phyloP scores from a whole-genome alignment of 2,888 invertebrate genomes.

The Pristionchus entomophagus region DNA sequence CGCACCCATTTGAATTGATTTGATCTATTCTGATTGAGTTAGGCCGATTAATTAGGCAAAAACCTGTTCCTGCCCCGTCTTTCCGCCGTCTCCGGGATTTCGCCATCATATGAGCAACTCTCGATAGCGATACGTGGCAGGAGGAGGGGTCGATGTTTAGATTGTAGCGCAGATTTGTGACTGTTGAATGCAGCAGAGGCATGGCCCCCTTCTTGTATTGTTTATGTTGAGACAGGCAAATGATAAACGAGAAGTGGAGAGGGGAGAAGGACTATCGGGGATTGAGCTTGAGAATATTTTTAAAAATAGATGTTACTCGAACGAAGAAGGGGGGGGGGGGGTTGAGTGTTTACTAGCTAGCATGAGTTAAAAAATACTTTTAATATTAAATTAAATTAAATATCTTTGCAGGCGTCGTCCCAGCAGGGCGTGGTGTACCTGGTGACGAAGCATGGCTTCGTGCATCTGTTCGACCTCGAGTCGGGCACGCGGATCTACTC shows the following conservation, averaged over 20 bases:
- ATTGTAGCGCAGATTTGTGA: background rate
- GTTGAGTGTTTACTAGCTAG: background rate
- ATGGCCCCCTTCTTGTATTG: background rate
- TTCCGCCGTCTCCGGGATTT: conserved; percentile 27
- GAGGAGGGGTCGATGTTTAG: background rate
- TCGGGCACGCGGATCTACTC: conserved; percentile 97
- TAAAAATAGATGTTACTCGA: background rate
- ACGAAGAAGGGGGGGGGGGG: too few relatives aligned
- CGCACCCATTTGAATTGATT: conserved; percentile 23
- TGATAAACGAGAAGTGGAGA: background rate
- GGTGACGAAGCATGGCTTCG: conserved; percentile 98
- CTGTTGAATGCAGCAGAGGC: background rate
- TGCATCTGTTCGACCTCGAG: conserved; percentile 98
- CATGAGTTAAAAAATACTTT: too few relatives aligned
- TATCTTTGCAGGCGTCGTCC: conserved; percentile 84
- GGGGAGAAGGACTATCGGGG: background rate
- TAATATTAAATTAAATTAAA: background rate
- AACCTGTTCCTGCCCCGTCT: conserved; percentile 18
- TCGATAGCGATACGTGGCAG: background rate
- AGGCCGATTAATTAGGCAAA: conserved; percentile 36
- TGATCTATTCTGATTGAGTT: background rate
- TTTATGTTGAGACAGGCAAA: conserved; percentile 2
- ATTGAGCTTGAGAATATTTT: background rate
- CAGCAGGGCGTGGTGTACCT: conserved; percentile 97
- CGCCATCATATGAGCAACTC: conserved; percentile 28